These are phyloP conservation scores for Pyrgus malvae DNA, from an alignment of 2,888 invertebrate species.

Conservation along the genomic window DNA sequence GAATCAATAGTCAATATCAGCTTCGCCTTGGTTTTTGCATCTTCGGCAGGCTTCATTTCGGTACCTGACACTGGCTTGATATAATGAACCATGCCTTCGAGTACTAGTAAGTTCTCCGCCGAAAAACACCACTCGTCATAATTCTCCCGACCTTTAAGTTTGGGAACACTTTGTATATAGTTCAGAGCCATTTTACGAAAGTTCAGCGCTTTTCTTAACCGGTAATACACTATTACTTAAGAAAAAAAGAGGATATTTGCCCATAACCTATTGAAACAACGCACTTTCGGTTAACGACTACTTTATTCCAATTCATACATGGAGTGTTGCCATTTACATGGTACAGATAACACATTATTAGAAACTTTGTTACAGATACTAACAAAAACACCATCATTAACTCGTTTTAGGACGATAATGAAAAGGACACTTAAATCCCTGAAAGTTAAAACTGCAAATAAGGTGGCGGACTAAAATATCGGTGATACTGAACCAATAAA, in stretches of 20 bases:
- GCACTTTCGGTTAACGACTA: too few species aligned
- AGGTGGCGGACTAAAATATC: neutral
- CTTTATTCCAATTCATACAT: too few species aligned
- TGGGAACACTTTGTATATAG: neutral
- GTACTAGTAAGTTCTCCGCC: neutral
- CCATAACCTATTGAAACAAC: neutral
- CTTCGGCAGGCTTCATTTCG: neutral
- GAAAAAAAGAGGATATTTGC: neutral
- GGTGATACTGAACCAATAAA: neutral
- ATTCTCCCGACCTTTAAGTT: neutral
- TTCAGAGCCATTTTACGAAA: neutral
- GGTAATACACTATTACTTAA: neutral
- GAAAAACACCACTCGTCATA: neutral
- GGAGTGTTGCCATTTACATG: too few species aligned
- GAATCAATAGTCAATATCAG: neutral
- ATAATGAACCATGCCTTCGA: neutral
- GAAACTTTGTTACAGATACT: too few species aligned
- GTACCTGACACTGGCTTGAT: neutral
- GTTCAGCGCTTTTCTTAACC: neutral
- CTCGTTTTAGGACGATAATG: too few species aligned
- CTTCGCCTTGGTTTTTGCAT: neutral
- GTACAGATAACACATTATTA: too few species aligned
- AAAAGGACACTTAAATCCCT: too few species aligned
- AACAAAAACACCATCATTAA: too few species aligned
- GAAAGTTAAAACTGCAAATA: neutral